Conservation (phyloP, 2,113 vertebrate species). For the Zosterops hypoxanthus region DNA sequence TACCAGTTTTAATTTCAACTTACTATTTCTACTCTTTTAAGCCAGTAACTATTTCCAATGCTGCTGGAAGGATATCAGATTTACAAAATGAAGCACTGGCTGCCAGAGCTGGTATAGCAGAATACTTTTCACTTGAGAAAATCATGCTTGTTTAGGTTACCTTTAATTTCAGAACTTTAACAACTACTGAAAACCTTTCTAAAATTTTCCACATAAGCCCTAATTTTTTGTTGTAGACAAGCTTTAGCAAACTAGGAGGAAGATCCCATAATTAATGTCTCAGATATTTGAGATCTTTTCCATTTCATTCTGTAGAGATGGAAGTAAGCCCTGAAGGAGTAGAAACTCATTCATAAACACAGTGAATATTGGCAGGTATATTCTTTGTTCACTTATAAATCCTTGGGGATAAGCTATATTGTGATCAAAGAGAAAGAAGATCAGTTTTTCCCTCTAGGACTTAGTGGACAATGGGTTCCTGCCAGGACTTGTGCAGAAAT, state of each 20-base stretch:
- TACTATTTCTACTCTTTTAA: neutral
- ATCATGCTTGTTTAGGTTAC: neutral
- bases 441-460: neutral
- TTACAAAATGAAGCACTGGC: neutral
- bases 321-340: neutral
- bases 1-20: neutral
- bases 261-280: neutral
- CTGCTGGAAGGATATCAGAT: neutral
- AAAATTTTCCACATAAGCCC: neutral
- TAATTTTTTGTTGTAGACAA: neutral
- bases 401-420: neutral
- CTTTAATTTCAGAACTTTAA: neutral
- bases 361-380: neutral
- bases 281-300: neutral
- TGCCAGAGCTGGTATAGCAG: neutral
- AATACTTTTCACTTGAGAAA: neutral
- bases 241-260: neutral
- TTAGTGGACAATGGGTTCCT: neutral
- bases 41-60: rapidly evolving
- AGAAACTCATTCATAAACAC: neutral
- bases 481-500: neutral
- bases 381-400: neutral
- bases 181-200: neutral
- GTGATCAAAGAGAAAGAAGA: neutral
- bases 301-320: neutral